phyloP scores from a whole-genome alignment of 2,113 vertebrate species.

The Leiothrix lutea region DNA sequence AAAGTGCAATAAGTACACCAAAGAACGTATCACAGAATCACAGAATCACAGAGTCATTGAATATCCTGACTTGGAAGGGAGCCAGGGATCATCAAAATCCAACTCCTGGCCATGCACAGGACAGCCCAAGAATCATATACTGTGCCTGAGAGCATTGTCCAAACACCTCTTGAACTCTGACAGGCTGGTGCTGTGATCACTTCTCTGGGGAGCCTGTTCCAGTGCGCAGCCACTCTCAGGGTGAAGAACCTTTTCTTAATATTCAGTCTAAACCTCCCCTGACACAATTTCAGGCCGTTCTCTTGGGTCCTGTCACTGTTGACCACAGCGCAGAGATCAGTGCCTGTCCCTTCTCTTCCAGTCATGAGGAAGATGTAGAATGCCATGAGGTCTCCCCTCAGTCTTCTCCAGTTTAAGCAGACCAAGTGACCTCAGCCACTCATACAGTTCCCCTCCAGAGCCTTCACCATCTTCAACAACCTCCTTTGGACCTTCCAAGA shows the following conservation, averaged over 20 bases:
- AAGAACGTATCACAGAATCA: background rate
- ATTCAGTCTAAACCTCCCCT: background rate
- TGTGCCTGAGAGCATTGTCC: no score
- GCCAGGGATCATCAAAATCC: background rate
- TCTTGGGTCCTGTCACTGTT: background rate
- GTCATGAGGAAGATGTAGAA: rapidly evolving
- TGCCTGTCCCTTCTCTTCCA: background rate
- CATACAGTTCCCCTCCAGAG: background rate
- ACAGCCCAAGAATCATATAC: background rate
- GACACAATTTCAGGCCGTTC: background rate
- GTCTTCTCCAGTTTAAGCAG: background rate
- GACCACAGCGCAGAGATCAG: background rate
- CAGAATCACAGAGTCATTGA: background rate
- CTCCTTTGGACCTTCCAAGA: background rate
- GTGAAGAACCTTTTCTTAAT: background rate
- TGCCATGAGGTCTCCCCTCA: background rate
- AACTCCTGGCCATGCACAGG: background rate
- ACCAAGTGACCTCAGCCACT: background rate
- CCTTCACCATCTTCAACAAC: rapidly evolving
- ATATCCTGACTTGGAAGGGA: background rate
- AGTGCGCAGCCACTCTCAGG: rapidly evolving
- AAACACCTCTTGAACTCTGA: background rate
- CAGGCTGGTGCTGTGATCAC: background rate
- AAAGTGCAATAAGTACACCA: background rate
- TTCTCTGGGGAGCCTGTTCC: background rate